Conservation (phyloP, 2,888 invertebrate species). For the Sturmia bella region DNA sequence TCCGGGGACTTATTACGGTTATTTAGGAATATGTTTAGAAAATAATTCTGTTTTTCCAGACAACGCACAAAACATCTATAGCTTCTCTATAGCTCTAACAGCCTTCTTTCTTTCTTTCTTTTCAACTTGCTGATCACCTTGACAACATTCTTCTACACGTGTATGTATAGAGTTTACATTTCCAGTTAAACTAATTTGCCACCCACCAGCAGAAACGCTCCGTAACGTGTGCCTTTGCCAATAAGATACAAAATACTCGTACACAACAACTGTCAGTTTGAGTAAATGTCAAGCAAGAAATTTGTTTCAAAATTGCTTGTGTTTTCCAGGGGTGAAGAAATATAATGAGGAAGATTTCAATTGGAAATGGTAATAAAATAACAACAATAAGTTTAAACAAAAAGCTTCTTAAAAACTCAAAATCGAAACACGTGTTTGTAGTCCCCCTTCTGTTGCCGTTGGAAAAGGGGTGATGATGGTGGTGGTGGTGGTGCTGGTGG, state of each 20-base stretch:
- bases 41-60: too few species aligned
- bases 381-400: slow-evolving; percentile 14
- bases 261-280: slow-evolving; percentile 59
- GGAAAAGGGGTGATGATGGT: slow-evolving; percentile 38
- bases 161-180: slow-evolving; percentile 57
- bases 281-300: slow-evolving; percentile 47
- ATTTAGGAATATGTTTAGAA: too few species aligned
- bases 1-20: too few species aligned
- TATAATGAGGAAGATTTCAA: slow-evolving; percentile 41
- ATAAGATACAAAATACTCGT: not conserved
- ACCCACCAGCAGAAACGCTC: slow-evolving; percentile 48
- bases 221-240: slow-evolving; percentile 4
- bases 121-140: slow-evolving; percentile 32
- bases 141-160: slow-evolving; percentile 55
- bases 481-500: too few species aligned
- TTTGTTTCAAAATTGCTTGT: slow-evolving; percentile 41
- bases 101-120: too few species aligned
- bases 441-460: slow-evolving; percentile 34
- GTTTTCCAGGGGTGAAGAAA: slow-evolving; percentile 16
- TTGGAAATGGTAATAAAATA: slow-evolving; percentile 51
- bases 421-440: slow-evolving; percentile 58
- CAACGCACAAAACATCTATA: too few species aligned
- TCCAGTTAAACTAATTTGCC: slow-evolving; percentile 54
- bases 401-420: slow-evolving; percentile 25
- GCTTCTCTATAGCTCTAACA: too few species aligned